Percentiles rank a stretch among this genome's conserved stretches.
Evolutionary conservation across 1,140 invertebrate genomes (phyloP).

Genomic region (Acromyrmex echinatior): DNA sequence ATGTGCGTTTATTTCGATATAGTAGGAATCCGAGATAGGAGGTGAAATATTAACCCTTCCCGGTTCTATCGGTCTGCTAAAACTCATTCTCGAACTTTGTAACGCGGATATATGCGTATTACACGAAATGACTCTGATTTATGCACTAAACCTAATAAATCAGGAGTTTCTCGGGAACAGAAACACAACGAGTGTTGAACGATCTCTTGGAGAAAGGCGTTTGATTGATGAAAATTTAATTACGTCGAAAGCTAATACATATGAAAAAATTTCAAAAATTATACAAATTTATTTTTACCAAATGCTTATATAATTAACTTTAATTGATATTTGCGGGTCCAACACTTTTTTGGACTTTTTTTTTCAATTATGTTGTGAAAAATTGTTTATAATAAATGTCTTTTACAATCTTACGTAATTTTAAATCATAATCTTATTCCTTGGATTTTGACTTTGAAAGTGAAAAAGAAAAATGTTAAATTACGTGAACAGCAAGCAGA

Average conservation of each 20-base stretch:
- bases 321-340: too few species aligned
- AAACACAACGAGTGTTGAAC: neutral
- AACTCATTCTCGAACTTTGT: conserved; percentile 73
- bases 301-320: too few species aligned
- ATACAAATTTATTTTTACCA: neutral
- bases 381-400: too few species aligned
- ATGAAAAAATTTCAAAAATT: neutral
- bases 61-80: conserved; percentile 67
- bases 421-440: too few species aligned
- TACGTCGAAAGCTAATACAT: neutral
- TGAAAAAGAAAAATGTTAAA: too few species aligned
- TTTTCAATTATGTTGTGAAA: too few species aligned
- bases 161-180: conserved; percentile 27
- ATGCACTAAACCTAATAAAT: conserved; percentile 43
- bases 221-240: conserved; percentile 37
- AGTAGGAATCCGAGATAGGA: conserved; percentile 73
- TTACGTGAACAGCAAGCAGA: too few species aligned
- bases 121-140: conserved; percentile 57
- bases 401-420: too few species aligned
- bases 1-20: conserved; percentile 63
- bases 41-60: conserved; percentile 82
- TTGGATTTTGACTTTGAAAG: too few species aligned
- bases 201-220: neutral
- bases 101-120: conserved; percentile 48
- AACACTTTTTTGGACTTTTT: too few species aligned